These are phyloP conservation scores for Salarias fasciatus DNA, from an alignment of 2,797 vertebrate species.

Conservation along the genomic window DNA sequence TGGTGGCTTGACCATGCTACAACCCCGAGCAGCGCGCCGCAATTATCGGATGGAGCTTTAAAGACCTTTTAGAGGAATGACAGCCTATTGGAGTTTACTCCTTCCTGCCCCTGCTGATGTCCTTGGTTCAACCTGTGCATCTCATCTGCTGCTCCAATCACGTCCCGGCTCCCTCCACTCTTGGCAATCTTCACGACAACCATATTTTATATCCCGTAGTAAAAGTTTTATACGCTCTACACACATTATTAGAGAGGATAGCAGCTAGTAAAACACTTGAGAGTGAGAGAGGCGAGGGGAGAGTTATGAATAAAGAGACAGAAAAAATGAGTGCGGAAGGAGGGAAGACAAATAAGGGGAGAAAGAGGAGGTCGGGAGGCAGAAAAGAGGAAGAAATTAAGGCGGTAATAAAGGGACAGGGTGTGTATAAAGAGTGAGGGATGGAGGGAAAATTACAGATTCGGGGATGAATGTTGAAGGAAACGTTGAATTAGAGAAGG, in stretches of 20 bases:
- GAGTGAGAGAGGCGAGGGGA: slow-evolving; percentile 59
- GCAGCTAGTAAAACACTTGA: slow-evolving; percentile 81
- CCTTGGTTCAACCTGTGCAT: slow-evolving; percentile 64
- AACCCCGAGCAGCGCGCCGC: slow-evolving; percentile 34
- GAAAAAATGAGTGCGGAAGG: slow-evolving; percentile 23
- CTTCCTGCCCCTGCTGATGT: slow-evolving; percentile 58
- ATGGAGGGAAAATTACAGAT: slow-evolving; percentile 22
- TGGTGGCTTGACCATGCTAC: slow-evolving; percentile 36
- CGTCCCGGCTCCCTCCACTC: slow-evolving; percentile 48
- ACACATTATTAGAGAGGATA: slow-evolving; percentile 83
- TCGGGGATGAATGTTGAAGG: slow-evolving; percentile 13
- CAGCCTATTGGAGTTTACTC: slow-evolving; percentile 38
- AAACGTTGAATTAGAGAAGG: slow-evolving; percentile 7
- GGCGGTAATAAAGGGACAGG: slow-evolving; percentile 36
- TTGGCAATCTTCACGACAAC: slow-evolving; percentile 74
- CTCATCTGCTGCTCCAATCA: slow-evolving; percentile 75
- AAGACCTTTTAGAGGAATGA: slow-evolving; percentile 52
- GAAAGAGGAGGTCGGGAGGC: slow-evolving; percentile 19
- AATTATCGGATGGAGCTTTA: slow-evolving; percentile 57
- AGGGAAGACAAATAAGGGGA: slow-evolving; percentile 32
- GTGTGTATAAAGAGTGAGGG: slow-evolving; percentile 29
- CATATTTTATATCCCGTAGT: slow-evolving; percentile 80
- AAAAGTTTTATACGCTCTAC: slow-evolving; percentile 83
- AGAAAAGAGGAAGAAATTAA: slow-evolving; percentile 15
- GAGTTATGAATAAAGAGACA: slow-evolving; percentile 68